Evolutionary conservation across 2,797 vertebrate genomes (phyloP).

Genomic region (Pseudocheirus occidentalis): DNA sequence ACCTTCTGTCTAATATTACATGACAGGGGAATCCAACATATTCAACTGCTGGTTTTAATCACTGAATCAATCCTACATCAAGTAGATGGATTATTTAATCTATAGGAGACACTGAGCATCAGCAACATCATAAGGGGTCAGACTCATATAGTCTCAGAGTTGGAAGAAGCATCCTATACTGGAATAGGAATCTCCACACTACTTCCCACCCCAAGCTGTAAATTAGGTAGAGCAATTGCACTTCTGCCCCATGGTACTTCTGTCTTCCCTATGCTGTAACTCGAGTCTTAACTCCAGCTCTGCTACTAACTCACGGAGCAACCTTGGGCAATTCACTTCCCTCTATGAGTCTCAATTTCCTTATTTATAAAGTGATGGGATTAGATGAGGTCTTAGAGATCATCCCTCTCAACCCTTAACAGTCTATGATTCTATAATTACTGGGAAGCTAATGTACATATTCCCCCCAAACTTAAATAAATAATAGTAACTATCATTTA

Average conservation of each 20-base stretch:
- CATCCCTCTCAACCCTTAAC: neutral
- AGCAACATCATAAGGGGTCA: neutral
- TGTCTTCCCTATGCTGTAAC: neutral
- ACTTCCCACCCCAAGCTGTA: neutral
- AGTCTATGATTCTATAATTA: neutral
- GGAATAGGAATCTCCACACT: neutral
- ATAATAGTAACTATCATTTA: neutral
- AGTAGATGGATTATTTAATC: neutral
- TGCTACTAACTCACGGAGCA: neutral
- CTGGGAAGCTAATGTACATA: neutral
- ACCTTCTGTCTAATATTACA: neutral
- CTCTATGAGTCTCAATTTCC: neutral
- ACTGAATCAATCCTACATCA: neutral
- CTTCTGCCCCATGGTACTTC: neutral
- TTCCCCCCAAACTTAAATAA: neutral
- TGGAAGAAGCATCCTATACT: neutral
- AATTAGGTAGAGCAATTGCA: neutral
- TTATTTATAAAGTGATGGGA: neutral
- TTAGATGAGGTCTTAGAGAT: neutral
- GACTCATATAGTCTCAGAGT: neutral
- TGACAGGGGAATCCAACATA: slow-evolving; percentile 12
- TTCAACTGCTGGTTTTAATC: slow-evolving; percentile 10
- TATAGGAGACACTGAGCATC: neutral
- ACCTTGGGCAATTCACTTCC: neutral
- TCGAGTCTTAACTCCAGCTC: neutral